Evolutionary conservation across 2,888 invertebrate genomes (phyloP), one percentile per base, ranked within the genome.

Genomic region (Polydrusus cervinus): DNA sequence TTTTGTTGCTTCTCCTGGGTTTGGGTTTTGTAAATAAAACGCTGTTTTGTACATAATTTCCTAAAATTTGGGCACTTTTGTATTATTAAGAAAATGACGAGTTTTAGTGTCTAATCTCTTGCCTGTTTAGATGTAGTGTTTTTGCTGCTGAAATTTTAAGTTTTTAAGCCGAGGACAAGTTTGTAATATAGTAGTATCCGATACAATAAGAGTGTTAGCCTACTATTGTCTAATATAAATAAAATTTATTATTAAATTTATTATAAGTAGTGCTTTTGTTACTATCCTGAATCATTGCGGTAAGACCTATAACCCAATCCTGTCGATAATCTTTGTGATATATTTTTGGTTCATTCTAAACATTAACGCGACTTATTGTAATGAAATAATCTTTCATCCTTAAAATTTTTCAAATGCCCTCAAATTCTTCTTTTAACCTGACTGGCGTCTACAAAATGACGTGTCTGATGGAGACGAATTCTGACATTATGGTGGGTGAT

Each of bases 201-300:
- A 80, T 81, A 81, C 57, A 78, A 81, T 71, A 78, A 78, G 82
- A 80, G 83, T 85, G 85, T 85, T 84, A 84, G 83, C 82, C 82
- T 82, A 83, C 80, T 80, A 82, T 82, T 81, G 83, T 80, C 83
- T 85, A 83, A 84, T 82, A 80, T 81, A 84, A 84, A 85, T 84
- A 85, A 85, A 85, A 83, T 84, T 83, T 84, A 84, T 80, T 85
- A 85, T 85, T 81, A 83, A 83, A 81, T 84, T 83, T 82, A 83
- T 80, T 81, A 82, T 79, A 81, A 78, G 72, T 74, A 66, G 79
- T 83, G 77, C 82, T 83, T 83, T 80, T 74, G 68, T 77, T 72
- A 62, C 67, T 67, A 57, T 47, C 66, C 65, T 47, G 14, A 30
- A 8, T 13, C 18, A 30, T 82, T 80, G 83, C 82, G 82, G 82